Base-by-base conservation (phyloP, 2,797 vertebrate species). In the Pelodytes ibericus region DNA sequence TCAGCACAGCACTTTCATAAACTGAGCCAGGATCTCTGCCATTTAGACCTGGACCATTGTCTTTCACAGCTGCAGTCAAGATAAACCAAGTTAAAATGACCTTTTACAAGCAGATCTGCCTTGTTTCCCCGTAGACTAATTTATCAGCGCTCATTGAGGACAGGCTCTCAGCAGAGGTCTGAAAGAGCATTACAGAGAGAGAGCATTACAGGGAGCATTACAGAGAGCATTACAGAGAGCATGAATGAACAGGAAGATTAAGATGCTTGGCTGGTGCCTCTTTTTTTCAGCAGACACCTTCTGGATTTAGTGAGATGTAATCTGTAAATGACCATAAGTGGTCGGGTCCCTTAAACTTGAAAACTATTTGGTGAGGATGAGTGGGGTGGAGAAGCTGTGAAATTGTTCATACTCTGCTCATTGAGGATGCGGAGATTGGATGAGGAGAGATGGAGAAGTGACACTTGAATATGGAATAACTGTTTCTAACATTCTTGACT, bases 31-130 rank as follows among this genome's bases (percentile, higher is more conserved):
- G 94, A 95, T 96, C 95, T 95, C 95, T 95, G 94, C 96, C 90
- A 91, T 87, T 93, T 93, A 94, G 94, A 87, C 91, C 94, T 85
- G 88, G 83, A 93, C 90, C 92, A 95, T 98, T 99, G 96, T 98
- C 92, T 89, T 84, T 92, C 93, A 84, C 92, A 87, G 94, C 93
- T 91, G 94, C 94, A 90, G 95, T 94, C 85, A 90, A 97, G 96
- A 97, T 97, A 98, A 99, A 98, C 94, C 96, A 96, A 96, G 96
- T 95, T 94, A 83, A 85, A 85, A 89, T 95, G 95, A 97, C 96
- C 96, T 96, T 90, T 94, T 94, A 95, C 95, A 96, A 94, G 94
- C 88, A 88, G 91, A 92, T 95, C 87, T 79, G 90, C 89, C 91
- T 90, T 87, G 91, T 91, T 92, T 91, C 91, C 89, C 89, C 91